Conservation (phyloP, 2,797 vertebrate species). For the Leuciscus waleckii region DNA sequence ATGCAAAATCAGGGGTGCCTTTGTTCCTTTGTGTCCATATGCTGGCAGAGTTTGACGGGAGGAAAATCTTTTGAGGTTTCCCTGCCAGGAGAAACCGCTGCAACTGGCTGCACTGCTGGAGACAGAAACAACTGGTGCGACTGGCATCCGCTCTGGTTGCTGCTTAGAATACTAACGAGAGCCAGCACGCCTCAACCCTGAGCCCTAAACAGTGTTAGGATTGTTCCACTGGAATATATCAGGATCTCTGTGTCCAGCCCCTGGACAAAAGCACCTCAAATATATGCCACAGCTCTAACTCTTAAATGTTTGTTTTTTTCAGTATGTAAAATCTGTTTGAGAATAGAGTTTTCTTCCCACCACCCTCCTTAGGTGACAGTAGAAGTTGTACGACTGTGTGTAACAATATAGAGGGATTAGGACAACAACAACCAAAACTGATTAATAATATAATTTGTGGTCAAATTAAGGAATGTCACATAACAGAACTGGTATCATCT, state of each 20-base stretch:
- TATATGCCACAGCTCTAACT: slow-evolving; percentile 5
- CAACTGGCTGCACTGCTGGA: slow-evolving; percentile 73
- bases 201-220: slow-evolving; percentile 49
- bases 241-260: slow-evolving; percentile 7
- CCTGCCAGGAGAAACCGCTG: slow-evolving; percentile 58
- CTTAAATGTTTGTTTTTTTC: not conserved
- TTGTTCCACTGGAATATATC: slow-evolving; percentile 47
- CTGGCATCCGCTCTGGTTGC: slow-evolving; percentile 69
- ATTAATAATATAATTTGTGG: not conserved
- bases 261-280: slow-evolving; percentile 11
- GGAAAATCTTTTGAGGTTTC: slow-evolving; percentile 59
- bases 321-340: not conserved
- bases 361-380: not conserved
- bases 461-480: not conserved
- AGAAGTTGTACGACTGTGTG: not conserved
- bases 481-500: not conserved
- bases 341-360: not conserved
- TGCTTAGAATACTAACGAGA: slow-evolving; percentile 71
- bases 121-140: slow-evolving; percentile 68
- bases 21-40: slow-evolving; percentile 61
- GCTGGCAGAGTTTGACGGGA: slow-evolving; percentile 65
- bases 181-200: slow-evolving; percentile 19
- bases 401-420: not conserved
- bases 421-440: not conserved
- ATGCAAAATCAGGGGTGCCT: slow-evolving; percentile 48